Base-by-base conservation (phyloP, 2,113 vertebrate genomes). In the Talpa occidentalis region DNA sequence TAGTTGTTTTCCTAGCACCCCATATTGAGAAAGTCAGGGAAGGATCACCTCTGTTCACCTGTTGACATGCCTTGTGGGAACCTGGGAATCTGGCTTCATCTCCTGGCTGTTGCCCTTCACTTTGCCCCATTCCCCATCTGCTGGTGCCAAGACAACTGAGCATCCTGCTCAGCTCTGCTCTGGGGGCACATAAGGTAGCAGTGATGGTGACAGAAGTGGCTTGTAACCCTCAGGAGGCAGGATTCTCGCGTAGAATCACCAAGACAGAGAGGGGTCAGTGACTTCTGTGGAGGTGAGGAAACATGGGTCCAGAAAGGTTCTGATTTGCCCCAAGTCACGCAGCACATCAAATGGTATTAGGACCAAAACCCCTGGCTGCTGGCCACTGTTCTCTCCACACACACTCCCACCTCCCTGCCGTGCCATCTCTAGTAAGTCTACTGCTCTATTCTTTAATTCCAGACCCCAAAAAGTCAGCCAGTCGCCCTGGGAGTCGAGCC, bases 401-500 rank as follows among this genome's bases (percentile, higher is more conserved):
- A 37, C 32, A 37, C 22, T 21, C 2, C 52, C 1, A 1, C 32
- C 42, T 28, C 15, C 35, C 64, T 8, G 30, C 21, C 54, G 5
- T 64, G 9, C 64, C 12, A 0, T 10, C 76, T 84, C 11, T 62
- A 1, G 69, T 96, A 93, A 89, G n/a, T 69, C 44, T 64, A 5
- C 59, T 76, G 42, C 40, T 97, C 90, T 66, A 59, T 90, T 88
- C 73, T 90, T 94, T 14, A 81, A 93, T 90, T 62, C 15, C 97
- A 99, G 99, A 99, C 83, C 98, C 99, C 0, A 99, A 99, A 70
- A 99, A 99, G 73, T 98, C 99, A 0, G 97, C 98, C 32, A 99
- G 99, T 10, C 99, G 99, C 1, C 99, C 99, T 11, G 98, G 99
- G 4, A 99, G 99, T 97, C 98, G 99, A 0, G 99, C 99, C 0